Conservation (phyloP, 1,140 invertebrate species). For the Ceratosolen solmsi region DNA sequence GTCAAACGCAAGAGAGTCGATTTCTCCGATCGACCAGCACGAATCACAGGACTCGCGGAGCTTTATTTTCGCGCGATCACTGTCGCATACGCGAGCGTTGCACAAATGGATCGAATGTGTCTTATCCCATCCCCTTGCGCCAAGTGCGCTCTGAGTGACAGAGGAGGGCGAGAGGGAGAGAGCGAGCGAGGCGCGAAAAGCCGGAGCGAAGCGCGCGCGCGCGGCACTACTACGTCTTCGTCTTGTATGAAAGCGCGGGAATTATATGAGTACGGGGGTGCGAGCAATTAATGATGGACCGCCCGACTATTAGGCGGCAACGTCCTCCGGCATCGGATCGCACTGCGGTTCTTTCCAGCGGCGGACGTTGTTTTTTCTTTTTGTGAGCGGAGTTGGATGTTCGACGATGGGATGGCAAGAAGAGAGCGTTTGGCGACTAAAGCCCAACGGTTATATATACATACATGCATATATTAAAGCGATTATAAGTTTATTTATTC, state of each 20-base stretch:
- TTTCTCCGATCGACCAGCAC: background rate
- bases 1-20: background rate
- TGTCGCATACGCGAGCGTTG: no score
- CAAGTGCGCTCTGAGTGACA: background rate
- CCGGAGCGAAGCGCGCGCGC: conserved; percentile 8
- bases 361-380: background rate
- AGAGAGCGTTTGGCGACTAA: no score
- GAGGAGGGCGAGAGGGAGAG: background rate
- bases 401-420: no score
- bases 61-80: no score
- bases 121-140: background rate
- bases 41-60: background rate
- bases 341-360: background rate
- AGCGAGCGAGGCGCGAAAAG: conserved; percentile 29
- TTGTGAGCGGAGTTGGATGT: background rate
- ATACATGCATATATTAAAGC: no score
- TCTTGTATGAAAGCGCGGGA: conserved; percentile 1
- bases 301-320: background rate
- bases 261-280: background rate
- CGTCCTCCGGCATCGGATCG: background rate
- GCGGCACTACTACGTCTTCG: background rate
- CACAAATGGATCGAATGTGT: no score
- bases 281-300: conserved; percentile 13
- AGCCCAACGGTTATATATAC: no score
- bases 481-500: no score